Percentiles rank a stretch among this genome's conserved stretches.
Evolutionary conservation across 2,888 invertebrate genomes (phyloP).

Genomic region (Aphodius sticticus): DNA sequence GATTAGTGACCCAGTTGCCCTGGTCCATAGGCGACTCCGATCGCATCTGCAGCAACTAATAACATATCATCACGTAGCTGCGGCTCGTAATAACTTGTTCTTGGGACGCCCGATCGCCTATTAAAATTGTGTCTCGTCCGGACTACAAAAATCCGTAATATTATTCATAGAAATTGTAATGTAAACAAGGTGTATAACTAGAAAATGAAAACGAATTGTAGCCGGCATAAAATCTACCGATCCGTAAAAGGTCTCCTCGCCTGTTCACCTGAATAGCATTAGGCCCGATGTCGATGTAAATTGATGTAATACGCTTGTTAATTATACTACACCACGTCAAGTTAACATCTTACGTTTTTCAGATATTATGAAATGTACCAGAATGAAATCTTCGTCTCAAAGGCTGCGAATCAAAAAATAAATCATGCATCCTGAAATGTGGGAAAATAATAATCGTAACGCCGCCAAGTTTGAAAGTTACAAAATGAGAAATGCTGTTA

Average conservation of each 20-base stretch:
- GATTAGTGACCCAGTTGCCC: background rate
- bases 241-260: background rate
- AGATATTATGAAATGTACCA: background rate
- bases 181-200: constrained; percentile 4
- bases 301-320: background rate
- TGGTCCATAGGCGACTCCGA: background rate
- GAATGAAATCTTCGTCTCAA: background rate
- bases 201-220: background rate
- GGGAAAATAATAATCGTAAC: background rate
- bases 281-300: background rate
- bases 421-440: background rate
- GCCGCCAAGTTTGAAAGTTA: no score
- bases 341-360: background rate
- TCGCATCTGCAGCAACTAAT: background rate
- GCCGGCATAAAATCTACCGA: background rate
- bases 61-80: background rate
- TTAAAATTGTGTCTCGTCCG: background rate
- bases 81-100: background rate
- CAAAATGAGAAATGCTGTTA: no score
- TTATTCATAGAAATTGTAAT: constrained; percentile 4
- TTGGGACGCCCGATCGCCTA: background rate
- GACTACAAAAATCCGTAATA: background rate
- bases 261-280: background rate
- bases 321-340: background rate
- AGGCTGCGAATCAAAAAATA: background rate